Percentiles rank a stretch among this genome's conserved stretches.
These are phyloP conservation scores for Puma concolor DNA, from an alignment of 2,113 vertebrate genomes.

Conservation along the genomic window DNA sequence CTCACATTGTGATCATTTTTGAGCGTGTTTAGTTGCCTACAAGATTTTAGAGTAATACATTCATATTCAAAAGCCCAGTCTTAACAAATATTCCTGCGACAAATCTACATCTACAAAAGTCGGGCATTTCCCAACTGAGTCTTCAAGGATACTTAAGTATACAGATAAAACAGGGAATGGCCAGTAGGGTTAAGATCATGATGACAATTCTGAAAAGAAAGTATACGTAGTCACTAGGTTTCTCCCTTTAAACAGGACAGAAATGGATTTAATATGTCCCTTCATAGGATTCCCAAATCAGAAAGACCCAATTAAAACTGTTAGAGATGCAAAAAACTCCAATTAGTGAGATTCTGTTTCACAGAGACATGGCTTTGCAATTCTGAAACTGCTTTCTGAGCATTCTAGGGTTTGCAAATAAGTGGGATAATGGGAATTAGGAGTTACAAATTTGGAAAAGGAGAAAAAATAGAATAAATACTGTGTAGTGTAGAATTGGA, in stretches of 20 bases:
- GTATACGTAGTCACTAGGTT: background rate
- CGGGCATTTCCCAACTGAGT: background rate
- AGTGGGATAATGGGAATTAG: background rate
- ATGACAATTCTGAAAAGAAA: conserved; percentile 20
- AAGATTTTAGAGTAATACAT: background rate
- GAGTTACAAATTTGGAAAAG: background rate
- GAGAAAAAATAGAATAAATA: background rate
- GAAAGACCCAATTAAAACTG: conserved; percentile 42
- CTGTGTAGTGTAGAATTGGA: background rate
- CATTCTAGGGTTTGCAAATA: background rate
- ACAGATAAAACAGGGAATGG: background rate
- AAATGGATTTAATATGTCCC: background rate
- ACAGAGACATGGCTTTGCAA: background rate
- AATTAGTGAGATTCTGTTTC: background rate
- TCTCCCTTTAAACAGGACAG: background rate
- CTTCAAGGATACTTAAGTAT: background rate
- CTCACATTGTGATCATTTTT: background rate
- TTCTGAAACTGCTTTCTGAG: background rate
- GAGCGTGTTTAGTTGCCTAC: background rate
- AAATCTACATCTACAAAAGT: conserved; percentile 17
- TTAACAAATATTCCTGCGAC: background rate
- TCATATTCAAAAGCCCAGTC: background rate
- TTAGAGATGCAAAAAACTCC: background rate
- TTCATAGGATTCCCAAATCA: background rate
- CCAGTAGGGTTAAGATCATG: background rate